Conservation (phyloP, 1,140 invertebrate species). For the Caenorhabditis elegans region WBcel235 BX284606.5:15468001-15468500, state of each 20-base stretch:
- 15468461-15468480: constrained; percentile 58
- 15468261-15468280: constrained; percentile 21
- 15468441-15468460: constrained; percentile 63
- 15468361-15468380: neutral
- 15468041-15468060: constrained; percentile 55
- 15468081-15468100: constrained; percentile 57
- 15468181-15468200: constrained; percentile 54
- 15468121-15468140: constrained; percentile 63
- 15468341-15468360: constrained; percentile 47
- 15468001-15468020: constrained; percentile 54
- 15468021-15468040: constrained; percentile 54
- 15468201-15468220: neutral
- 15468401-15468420: constrained; percentile 63
- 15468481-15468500: constrained; percentile 55
- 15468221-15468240: constrained; percentile 22
- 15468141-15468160: constrained; percentile 59
- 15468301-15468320: constrained; percentile 54
- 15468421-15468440: constrained; percentile 61
- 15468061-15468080: constrained; percentile 60
- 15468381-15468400: constrained; percentile 54
- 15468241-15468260: constrained; percentile 6
- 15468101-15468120: constrained; percentile 63
- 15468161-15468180: constrained; percentile 60
- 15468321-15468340: constrained; percentile 59
- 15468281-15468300: constrained; percentile 46